Conservation (phyloP, 1,140 invertebrate species). For the Ooceraea biroi region DNA sequence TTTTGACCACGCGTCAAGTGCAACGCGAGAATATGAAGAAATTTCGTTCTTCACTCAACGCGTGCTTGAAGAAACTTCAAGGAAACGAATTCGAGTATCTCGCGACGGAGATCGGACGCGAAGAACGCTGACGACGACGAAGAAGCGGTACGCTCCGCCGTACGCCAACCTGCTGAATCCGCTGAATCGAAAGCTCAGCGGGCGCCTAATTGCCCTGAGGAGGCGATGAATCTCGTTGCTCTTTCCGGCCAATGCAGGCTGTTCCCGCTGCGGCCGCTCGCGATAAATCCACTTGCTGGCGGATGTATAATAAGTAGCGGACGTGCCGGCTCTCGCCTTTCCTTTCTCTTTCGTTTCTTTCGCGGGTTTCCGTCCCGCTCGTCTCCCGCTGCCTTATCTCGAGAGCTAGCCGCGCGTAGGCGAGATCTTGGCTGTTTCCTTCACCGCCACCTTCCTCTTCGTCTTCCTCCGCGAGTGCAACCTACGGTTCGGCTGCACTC, state of each 20-base stretch:
- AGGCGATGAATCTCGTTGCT: conserved; percentile 46
- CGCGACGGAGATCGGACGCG: no score
- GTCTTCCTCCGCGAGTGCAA: conserved; percentile 28
- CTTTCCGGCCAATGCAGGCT: conserved; percentile 27
- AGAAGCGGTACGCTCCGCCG: neutral
- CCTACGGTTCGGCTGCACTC: conserved; percentile 20
- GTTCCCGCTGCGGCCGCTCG: neutral
- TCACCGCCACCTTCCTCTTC: conserved; percentile 63
- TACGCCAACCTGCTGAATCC: conserved; percentile 12
- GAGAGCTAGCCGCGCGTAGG: conserved; percentile 61
- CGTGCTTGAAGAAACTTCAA: neutral
- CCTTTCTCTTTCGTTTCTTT: conserved; percentile 30
- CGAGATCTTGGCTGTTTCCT: conserved; percentile 71
- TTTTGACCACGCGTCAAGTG: no score
- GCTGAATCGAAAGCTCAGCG: conserved; percentile 21
- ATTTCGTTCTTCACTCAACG: neutral
- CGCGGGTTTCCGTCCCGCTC: conserved; percentile 16
- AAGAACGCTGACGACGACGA: neutral
- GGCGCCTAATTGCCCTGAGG: conserved; percentile 37
- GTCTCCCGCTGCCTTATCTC: conserved; percentile 13
- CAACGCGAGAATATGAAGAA: neutral
- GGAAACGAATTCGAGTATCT: neutral
- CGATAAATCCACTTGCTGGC: conserved; percentile 66
- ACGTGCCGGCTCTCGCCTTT: conserved; percentile 32
- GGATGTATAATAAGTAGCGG: conserved; percentile 70